Base-by-base conservation (phyloP, 2,888 invertebrate genomes). In the Gastrophysa polygoni region DNA sequence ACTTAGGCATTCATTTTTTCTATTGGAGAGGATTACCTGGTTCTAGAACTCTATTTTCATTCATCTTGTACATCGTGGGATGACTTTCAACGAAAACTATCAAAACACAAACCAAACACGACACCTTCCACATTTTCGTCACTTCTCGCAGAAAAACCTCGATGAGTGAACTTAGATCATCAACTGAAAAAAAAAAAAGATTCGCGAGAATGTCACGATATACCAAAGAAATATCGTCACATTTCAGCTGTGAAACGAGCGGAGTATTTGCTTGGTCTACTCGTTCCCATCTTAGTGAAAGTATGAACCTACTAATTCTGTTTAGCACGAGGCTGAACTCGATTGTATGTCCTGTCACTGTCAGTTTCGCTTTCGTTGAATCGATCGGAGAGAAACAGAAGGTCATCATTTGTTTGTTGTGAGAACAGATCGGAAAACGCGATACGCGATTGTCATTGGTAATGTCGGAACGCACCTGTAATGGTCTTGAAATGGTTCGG, bases 21-120 rank as follows among this genome's bases (percentile, higher is more conserved):
- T 24, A 24, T 24, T 24, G 24, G 7, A 7, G 7, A 24, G 4
- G 7, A 7, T 14, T 71, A 85, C 85, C 84, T 76, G 84, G 82
- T 75, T 85, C 84, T 55, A 83, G 78, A 72, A 82, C 82, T 65
- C 83, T 82, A 66, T 83, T 82, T 24, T 82, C 81, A 71, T 84
- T 85, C 65, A 80, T 81, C 68, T 84, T 83, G 68, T 85, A 85
- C 66, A 84, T 73, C 73, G 84, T 85, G 21, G 84, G 80, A 59
- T 75, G 71, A 48, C 70, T 63, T 29, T 67, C 46, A 8, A 66
- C 66, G 44, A 64, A 49, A 61, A 65, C 52, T 18, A 60, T 24
- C 34, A 47, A 32, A n/a, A 67, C 56, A 62, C 59, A 51, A 43
- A 61, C n/a, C 28, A 61, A 32, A n/a, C 66, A 58, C 34, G 52